Evolutionary conservation across 2,113 vertebrate genomes (phyloP).

Genomic region (Grallaria varia): DNA sequence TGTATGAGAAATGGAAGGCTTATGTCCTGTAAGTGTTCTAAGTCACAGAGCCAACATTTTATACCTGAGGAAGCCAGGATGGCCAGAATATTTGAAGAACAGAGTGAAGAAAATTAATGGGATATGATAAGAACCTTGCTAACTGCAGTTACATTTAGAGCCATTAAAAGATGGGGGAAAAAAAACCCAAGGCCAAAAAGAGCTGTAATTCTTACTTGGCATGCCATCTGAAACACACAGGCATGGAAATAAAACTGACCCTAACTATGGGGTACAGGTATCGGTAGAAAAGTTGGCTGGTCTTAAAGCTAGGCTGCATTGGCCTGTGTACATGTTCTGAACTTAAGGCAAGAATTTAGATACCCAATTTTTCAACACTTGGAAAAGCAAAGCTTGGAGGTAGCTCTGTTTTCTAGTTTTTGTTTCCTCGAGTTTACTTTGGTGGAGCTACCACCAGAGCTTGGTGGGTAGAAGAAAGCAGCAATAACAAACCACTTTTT

Average conservation of each 20-base stretch:
- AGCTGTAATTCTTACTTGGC: not conserved
- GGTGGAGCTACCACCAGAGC: not conserved
- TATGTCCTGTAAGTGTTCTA: not conserved
- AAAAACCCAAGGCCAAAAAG: not conserved
- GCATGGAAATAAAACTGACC: not conserved
- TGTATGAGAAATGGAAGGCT: not conserved
- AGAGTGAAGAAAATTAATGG: not conserved
- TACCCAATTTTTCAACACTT: not conserved
- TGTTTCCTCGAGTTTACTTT: not conserved
- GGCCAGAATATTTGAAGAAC: not conserved
- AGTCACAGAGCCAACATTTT: not conserved
- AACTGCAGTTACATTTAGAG: not conserved
- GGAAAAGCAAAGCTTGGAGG: not conserved
- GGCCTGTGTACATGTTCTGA: not conserved
- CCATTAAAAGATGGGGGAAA: not conserved
- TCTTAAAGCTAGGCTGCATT: not conserved
- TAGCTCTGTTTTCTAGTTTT: not conserved
- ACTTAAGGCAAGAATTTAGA: not conserved
- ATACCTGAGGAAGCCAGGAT: not conserved
- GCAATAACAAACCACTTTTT: not conserved
- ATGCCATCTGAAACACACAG: not conserved
- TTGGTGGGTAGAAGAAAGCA: not conserved
- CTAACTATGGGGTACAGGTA: rapidly evolving
- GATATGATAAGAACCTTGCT: not conserved
- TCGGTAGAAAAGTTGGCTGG: not conserved